Conservation (phyloP, 2,888 invertebrate genomes). For the Embidobia sp. region DNA sequence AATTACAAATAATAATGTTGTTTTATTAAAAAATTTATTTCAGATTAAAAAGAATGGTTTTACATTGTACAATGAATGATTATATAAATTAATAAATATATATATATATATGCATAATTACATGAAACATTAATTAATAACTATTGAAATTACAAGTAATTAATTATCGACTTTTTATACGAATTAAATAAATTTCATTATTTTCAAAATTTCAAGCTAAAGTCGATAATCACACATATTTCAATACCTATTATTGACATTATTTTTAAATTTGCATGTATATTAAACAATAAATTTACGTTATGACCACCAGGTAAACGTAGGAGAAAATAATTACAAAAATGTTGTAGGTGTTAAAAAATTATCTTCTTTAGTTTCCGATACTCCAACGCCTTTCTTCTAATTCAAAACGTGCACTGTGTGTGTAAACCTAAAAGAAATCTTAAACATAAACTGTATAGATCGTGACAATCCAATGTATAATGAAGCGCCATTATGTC, state of each 20-base stretch:
- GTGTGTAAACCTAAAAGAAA: conserved; percentile 51
- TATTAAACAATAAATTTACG: too few species aligned
- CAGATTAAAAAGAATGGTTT: not conserved
- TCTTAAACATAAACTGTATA: conserved; percentile 36
- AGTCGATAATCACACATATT: conserved; percentile 32
- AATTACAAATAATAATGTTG: not conserved
- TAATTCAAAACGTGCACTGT: conserved; percentile 37
- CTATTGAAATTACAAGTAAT: conserved; percentile 39
- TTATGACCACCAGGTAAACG: too few species aligned
- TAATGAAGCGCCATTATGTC: too few species aligned
- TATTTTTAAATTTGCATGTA: conserved; percentile 9
- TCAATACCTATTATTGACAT: conserved; percentile 45
- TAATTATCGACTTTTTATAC: conserved; percentile 14
- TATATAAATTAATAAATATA: conserved; percentile 14
- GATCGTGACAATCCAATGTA: conserved; percentile 30
- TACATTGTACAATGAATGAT: conserved; percentile 32
- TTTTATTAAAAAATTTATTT: conserved; percentile 39
- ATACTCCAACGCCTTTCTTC: conserved; percentile 49
- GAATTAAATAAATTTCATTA: not conserved
- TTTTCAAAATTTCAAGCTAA: not conserved
- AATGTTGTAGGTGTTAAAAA: conserved; percentile 16
- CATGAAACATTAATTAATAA: conserved; percentile 38
- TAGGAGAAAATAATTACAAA: conserved; percentile 9
- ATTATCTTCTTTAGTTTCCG: conserved; percentile 34
- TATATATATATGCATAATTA: conserved; percentile 18